These are phyloP conservation scores for Cephus nigrinus DNA, from an alignment of 2,888 invertebrate genomes.

Conservation along the genomic window DNA sequence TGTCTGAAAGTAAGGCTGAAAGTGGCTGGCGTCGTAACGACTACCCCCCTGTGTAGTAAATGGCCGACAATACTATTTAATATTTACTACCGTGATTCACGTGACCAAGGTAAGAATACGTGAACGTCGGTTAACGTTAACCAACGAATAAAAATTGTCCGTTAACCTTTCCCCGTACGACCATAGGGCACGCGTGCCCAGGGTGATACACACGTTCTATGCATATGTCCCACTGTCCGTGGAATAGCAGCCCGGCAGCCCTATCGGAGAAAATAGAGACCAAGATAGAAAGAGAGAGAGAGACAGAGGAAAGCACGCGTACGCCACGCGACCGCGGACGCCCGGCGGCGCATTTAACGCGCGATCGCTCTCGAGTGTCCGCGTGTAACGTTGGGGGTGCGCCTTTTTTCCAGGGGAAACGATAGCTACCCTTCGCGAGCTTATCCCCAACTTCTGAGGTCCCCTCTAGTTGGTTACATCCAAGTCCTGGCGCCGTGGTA, in stretches of 20 bases:
- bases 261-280: neutral
- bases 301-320: constrained; percentile 49
- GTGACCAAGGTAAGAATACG: constrained; percentile 2
- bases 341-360: constrained; percentile 63
- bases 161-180: neutral
- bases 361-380: constrained; percentile 35
- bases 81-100: constrained; percentile 26
- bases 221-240: neutral
- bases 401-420: neutral
- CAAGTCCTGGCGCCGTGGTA: neutral
- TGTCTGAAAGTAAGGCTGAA: constrained; percentile 27
- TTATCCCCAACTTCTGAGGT: neutral
- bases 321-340: constrained; percentile 57
- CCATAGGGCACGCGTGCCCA: neutral
- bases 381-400: constrained; percentile 1
- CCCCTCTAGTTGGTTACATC: neutral
- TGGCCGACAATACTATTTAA: neutral
- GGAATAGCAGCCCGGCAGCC: neutral
- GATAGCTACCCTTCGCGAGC: neutral
- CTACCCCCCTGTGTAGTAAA: neutral
- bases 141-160: constrained; percentile 17
- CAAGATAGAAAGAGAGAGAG: constrained; percentile 10
- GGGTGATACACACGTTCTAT: neutral
- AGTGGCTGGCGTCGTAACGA: constrained; percentile 29
- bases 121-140: constrained; percentile 23